Evolutionary conservation across 1,140 invertebrate genomes (phyloP).

Genomic region (Araneus ventricosus): DNA sequence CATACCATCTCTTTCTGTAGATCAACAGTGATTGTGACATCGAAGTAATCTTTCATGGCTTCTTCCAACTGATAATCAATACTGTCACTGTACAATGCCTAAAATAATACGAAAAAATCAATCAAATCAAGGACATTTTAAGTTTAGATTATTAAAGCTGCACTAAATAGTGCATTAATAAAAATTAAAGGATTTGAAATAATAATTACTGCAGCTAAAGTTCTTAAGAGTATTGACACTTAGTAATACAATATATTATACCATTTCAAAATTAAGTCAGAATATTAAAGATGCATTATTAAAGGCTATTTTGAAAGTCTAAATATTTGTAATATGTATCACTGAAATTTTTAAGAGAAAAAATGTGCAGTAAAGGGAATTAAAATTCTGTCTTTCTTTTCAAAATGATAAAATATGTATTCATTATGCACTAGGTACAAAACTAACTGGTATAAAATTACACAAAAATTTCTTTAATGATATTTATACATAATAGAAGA

Average conservation of each 20-base stretch:
- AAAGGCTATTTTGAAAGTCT: too few species aligned
- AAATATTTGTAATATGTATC: too few species aligned
- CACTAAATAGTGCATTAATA: not conserved
- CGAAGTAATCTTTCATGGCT: conserved; percentile 70
- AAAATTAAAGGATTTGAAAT: not conserved
- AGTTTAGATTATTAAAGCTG: not conserved
- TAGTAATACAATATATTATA: not conserved
- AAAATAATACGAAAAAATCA: conserved; percentile 14
- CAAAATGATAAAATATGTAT: too few species aligned
- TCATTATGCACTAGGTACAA: too few species aligned
- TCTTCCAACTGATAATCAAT: conserved; percentile 59
- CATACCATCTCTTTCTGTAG: not conserved
- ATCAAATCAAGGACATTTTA: not conserved
- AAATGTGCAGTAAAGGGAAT: too few species aligned
- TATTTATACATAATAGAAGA: too few species aligned
- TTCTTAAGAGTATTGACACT: not conserved
- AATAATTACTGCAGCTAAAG: not conserved
- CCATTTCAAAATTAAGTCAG: too few species aligned
- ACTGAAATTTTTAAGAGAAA: too few species aligned
- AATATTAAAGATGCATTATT: too few species aligned
- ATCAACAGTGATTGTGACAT: conserved; percentile 50
- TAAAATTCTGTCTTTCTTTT: too few species aligned
- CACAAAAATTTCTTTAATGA: too few species aligned
- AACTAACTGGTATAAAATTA: too few species aligned
- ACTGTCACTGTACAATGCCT: conserved; percentile 61